Conservation (phyloP, 2,888 invertebrate species). For the Artemia sp. region DNA sequence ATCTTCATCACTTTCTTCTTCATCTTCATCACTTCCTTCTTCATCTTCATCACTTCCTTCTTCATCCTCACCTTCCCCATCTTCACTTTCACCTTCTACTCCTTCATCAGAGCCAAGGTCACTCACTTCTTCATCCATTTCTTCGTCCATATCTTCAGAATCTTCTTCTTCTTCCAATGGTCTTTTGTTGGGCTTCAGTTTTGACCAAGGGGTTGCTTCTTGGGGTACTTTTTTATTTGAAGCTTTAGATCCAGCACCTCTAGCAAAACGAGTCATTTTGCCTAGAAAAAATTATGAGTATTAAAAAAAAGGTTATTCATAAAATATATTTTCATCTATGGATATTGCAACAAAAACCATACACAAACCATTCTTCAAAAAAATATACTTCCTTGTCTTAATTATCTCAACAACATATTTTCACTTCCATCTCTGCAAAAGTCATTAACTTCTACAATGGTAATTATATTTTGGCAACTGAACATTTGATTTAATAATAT, state of each 20-base stretch:
- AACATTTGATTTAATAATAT: too few relatives aligned
- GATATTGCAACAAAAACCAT: too few relatives aligned
- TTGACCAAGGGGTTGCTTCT: slow-evolving; percentile 17
- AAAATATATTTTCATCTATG: too few relatives aligned
- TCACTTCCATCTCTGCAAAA: too few relatives aligned
- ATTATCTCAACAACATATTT: too few relatives aligned
- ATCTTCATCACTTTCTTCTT: neutral
- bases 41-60: slow-evolving; percentile 10
- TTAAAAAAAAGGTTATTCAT: too few relatives aligned
- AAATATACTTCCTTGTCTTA: too few relatives aligned
- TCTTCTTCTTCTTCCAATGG: neutral
- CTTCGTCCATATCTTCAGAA: slow-evolving; percentile 1
- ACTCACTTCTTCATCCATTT: neutral
- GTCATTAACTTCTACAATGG: too few relatives aligned
- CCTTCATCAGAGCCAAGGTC: neutral
- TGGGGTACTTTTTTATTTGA: slow-evolving; percentile 15
- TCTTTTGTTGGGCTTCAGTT: neutral
- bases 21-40: slow-evolving; percentile 16
- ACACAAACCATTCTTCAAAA: too few relatives aligned
- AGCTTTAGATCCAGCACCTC: slow-evolving; percentile 14
- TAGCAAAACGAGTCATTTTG: slow-evolving; percentile 19
- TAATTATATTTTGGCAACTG: too few relatives aligned
- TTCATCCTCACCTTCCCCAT: slow-evolving; percentile 13
- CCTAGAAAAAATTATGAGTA: neutral
- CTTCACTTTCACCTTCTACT: slow-evolving; percentile 10